Conservation (phyloP, 92 coral and sea anemone species). For the Porites lobata region DNA sequence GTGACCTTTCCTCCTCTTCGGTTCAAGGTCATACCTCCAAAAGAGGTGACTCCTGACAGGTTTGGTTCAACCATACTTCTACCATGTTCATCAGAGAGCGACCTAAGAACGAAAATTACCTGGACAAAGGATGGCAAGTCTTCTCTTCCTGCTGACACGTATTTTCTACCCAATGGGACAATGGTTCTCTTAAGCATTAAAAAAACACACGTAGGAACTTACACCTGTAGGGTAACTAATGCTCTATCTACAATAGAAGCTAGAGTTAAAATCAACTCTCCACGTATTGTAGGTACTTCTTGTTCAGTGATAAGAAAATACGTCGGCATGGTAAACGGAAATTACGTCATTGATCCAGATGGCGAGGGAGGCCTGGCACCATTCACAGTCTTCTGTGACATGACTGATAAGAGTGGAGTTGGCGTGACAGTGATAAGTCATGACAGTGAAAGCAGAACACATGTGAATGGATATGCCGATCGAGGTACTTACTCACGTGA, state of each 20-base stretch:
- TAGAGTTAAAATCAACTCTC: constrained; percentile 16
- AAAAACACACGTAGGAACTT: constrained; percentile 29
- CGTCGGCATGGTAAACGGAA: constrained; percentile 1
- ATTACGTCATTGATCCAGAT: constrained; percentile 29
- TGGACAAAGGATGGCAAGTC: constrained; percentile 15
- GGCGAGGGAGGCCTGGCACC: constrained; percentile 25
- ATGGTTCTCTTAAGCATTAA: constrained; percentile 14
- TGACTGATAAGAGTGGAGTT: constrained; percentile 18
- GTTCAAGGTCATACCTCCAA: no score
- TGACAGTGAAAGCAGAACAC: not conserved
- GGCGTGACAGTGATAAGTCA: not conserved
- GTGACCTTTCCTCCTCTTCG: no score
- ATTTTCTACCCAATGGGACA: constrained; percentile 39
- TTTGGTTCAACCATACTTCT: no score
- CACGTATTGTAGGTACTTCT: not conserved
- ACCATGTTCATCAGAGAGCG: no score
- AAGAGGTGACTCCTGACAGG: no score
- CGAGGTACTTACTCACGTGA: constrained; percentile 25
- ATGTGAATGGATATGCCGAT: not conserved
- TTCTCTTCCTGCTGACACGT: constrained; percentile 28
- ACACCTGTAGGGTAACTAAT: constrained; percentile 57
- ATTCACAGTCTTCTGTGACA: constrained; percentile 52
- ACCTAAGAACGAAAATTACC: no score
- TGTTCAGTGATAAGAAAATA: constrained; percentile 1
- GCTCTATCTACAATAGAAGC: constrained; percentile 46